Evolutionary conservation across 2,888 invertebrate species (phyloP), one percentile per base, ranked within the genome.

Genomic region (Maniola hyperantus): DNA sequence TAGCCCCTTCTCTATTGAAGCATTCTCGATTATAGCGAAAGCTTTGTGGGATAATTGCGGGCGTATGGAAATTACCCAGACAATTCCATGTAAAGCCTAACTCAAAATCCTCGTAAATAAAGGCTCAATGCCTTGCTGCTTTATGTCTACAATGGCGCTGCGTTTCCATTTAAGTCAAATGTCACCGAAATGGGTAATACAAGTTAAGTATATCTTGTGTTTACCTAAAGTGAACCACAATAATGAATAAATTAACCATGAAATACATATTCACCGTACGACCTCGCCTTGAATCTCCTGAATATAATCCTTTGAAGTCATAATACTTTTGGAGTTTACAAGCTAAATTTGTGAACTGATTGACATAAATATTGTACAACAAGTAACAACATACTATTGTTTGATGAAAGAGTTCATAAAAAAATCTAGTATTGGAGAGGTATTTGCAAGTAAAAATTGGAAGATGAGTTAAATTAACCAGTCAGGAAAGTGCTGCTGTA

Each of bases 1-100:
- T 84, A 86, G 78, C 78, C 67, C 68, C 61, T 64, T 57, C 48
- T 65, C 61, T 66, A 64, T 68, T 71, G 68, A 71, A 71, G 69
- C 66, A 69, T 69, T 67, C 55, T 68, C 64, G 76, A 77, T 78
- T 77, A 74, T 67, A 73, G 68, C 71, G 67, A 72, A 57, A 42
- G 57, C 57, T 57, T 57, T 42, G 18, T 20, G 13, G 57, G 11
- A 57, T 57, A 57, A 57, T 57, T 57, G 42, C 54, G 34, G 34
- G 34, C 54, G 34, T 1, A 36, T 54, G 34, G 34, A 34, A 34
- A 54, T 34, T 26, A 51, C 6, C 15, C 15, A 34, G 15, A n/a
- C 54, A 36, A 36, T 15, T 7, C 15, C 36, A 13, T 36, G 39
- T 50, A 50, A 11, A 7, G n/a, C 57, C 50, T 57, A 36, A 18